These are phyloP conservation scores for Aeoliscus strigatus DNA, from an alignment of 2,797 vertebrate genomes.

Conservation along the genomic window DNA sequence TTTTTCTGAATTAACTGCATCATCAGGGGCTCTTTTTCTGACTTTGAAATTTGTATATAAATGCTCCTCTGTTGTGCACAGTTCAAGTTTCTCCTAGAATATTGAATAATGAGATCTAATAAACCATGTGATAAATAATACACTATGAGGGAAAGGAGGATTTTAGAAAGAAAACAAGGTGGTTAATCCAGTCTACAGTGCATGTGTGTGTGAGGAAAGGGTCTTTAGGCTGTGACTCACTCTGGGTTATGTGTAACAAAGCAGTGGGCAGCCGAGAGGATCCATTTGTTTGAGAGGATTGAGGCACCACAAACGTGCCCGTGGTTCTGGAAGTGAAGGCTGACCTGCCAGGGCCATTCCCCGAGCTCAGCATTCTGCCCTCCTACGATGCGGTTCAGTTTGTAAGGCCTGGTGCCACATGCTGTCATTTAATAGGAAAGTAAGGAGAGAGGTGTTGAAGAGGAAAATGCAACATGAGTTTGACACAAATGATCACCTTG, in stretches of 20 bases:
- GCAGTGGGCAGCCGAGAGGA: conserved; percentile 77
- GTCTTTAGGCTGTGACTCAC: conserved; percentile 54
- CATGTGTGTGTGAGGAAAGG: background rate
- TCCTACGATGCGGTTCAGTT: conserved; percentile 80
- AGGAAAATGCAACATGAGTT: no score
- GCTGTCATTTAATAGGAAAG: conserved; percentile 45
- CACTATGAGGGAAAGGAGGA: no score
- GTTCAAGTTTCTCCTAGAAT: conserved; percentile 9
- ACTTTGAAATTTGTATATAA: conserved; percentile 36
- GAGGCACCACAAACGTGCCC: conserved; percentile 75
- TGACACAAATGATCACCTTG: no score
- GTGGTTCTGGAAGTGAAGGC: conserved; percentile 62
- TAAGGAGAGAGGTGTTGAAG: conserved; percentile 9
- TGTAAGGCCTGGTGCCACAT: conserved; percentile 76
- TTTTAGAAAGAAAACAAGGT: no score
- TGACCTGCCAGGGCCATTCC: conserved; percentile 86
- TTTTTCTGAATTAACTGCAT: conserved; percentile 35
- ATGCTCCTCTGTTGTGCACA: conserved; percentile 31
- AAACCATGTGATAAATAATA: conserved; percentile 31
- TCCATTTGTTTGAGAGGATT: conserved; percentile 72
- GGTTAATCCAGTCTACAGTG: no score
- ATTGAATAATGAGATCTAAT: conserved; percentile 13
- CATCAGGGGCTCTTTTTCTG: conserved; percentile 38
- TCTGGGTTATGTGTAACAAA: conserved; percentile 37
- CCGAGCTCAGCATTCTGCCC: conserved; percentile 74